phyloP scores from a whole-genome alignment of 2,888 invertebrate genomes.

The Erebia palarica region DNA sequence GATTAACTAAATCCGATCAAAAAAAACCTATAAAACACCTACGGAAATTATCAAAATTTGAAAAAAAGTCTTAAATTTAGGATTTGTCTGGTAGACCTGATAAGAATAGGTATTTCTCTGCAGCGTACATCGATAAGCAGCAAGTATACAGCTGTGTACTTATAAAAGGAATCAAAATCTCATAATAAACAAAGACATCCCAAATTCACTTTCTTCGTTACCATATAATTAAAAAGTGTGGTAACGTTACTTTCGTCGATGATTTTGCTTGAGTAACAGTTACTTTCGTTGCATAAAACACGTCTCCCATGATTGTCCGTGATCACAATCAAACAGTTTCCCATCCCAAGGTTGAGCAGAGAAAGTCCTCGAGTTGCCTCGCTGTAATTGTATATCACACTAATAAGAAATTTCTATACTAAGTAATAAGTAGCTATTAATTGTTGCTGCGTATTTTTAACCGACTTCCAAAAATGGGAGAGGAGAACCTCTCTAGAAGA shows the following conservation, averaged over 20 bases:
- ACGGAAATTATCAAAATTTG: no score
- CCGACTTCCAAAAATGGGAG: no score
- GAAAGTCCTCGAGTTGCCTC: conserved; percentile 46
- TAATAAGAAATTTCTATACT: not conserved
- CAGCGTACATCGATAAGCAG: no score
- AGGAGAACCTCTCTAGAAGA: no score
- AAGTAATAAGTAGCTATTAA: not conserved
- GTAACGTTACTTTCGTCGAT: conserved; percentile 41
- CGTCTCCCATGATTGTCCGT: conserved; percentile 56
- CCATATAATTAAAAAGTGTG: conserved; percentile 39
- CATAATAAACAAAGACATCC: not conserved
- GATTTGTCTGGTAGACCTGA: no score
- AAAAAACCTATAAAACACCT: no score
- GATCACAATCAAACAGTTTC: conserved; percentile 45
- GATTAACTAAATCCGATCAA: no score
- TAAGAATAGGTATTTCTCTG: no score
- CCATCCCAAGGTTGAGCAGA: conserved; percentile 50
- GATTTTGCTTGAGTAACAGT: conserved; percentile 51
- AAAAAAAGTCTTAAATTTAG: no score
- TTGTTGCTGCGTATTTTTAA: not conserved
- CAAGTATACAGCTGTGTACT: no score
- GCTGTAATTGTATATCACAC: conserved; percentile 40
- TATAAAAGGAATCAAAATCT: no score
- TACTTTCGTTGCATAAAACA: conserved; percentile 74
- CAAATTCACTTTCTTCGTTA: conserved; percentile 13